Evolutionary conservation across 2,797 vertebrate genomes (phyloP).

Genomic region (Acipenser oxyrinchus): DNA sequence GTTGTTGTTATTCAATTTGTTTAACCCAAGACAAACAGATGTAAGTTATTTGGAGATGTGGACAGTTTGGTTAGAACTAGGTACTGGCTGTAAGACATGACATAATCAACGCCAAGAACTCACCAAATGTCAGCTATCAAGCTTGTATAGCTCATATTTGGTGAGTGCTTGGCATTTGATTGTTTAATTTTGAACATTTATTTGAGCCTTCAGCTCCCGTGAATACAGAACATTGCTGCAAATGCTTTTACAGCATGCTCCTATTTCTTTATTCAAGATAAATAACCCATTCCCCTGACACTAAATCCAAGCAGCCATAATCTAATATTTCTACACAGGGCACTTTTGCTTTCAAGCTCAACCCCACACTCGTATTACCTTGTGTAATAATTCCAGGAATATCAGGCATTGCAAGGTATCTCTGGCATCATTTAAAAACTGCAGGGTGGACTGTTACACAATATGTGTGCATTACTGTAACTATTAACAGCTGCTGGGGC

Average conservation of each 20-base stretch:
- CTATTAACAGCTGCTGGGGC: not conserved
- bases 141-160: too few species aligned
- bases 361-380: not conserved
- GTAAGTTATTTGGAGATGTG: too few species aligned
- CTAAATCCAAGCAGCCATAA: not conserved
- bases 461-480: not conserved
- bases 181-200: too few species aligned
- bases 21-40: too few species aligned
- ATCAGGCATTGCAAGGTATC: not conserved
- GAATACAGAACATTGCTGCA: constrained; percentile 24
- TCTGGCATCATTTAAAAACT: not conserved
- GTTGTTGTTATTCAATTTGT: too few species aligned
- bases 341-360: not conserved
- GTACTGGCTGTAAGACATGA: too few species aligned
- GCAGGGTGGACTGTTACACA: not conserved
- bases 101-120: too few species aligned
- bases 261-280: not conserved
- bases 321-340: not conserved
- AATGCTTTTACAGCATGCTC: constrained; percentile 16
- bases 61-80: too few species aligned
- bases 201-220: too few species aligned
- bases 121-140: too few species aligned
- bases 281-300: not conserved
- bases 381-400: not conserved
- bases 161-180: too few species aligned